A percentile compares a stretch with the other conserved stretches of the same genome.
Conservation (phyloP, 1,140 invertebrate species). For the Platyscapa corneri region DNA sequence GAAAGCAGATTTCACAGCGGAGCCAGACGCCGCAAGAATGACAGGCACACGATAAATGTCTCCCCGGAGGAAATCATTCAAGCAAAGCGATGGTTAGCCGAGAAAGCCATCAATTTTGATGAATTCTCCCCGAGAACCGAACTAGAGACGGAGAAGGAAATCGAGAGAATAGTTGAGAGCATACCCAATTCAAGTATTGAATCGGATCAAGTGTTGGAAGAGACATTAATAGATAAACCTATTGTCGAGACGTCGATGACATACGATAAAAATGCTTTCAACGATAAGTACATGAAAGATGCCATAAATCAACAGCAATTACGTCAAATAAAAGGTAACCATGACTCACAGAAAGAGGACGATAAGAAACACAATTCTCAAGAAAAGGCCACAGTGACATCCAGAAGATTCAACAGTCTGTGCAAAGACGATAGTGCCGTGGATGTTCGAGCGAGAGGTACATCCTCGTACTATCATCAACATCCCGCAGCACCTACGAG, state of each 20-base stretch:
- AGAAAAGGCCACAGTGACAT: conserved; percentile 30
- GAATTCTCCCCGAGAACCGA: not conserved
- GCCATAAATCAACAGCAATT: conserved; percentile 71
- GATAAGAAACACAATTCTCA: conserved; percentile 35
- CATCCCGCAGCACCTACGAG: conserved; percentile 54
- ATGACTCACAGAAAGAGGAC: conserved; percentile 45
- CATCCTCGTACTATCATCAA: conserved; percentile 46
- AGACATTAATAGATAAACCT: not conserved
- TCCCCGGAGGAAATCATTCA: conserved; percentile 85
- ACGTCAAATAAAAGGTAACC: conserved; percentile 58
- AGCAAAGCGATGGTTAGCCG: conserved; percentile 82
- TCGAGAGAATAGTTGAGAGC: conserved; percentile 4
- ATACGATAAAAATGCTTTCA: conserved; percentile 12
- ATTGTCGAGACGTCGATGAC: not conserved
- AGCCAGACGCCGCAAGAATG: conserved; percentile 71
- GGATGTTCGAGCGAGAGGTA: conserved; percentile 39
- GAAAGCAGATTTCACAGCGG: conserved; percentile 52
- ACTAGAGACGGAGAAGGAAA: conserved; percentile 15
- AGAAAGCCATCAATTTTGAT: conserved; percentile 70
- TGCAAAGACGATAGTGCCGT: conserved; percentile 56
- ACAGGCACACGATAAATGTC: conserved; percentile 87
- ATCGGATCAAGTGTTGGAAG: not conserved
- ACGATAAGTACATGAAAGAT: conserved; percentile 70
- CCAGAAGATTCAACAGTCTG: conserved; percentile 41
- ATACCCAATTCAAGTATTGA: not conserved